Base-by-base conservation (phyloP, 2,797 vertebrate genomes). In the Rhinophrynus dorsalis region DNA sequence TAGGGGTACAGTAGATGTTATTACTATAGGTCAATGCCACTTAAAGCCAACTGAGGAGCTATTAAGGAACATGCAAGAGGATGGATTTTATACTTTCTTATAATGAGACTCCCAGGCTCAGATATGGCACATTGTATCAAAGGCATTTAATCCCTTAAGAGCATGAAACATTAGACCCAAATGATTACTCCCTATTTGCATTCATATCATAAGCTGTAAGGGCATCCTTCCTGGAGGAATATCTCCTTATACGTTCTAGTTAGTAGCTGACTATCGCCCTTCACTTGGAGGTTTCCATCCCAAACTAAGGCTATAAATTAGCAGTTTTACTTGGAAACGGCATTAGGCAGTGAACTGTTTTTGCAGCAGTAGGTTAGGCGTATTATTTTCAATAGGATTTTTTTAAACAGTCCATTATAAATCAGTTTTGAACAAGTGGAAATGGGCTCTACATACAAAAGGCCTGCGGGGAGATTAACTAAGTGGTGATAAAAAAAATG, bases 11-110 rank as follows among this genome's bases (percentile, higher is more conserved):
- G 68, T 77, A 29, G 44, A n/a, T 1, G 75, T 61, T 47, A 38
- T 54, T 42, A 77, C 23, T 78, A 47, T 74, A 71, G 73, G 77
- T 81, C 80, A 84, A 45, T 67, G 67, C 64, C 76, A 79, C 81
- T 72, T 75, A 72, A 80, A 83, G 79, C 65, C 64, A 42, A 72
- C 56, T 68, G 17, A 52, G 60, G 64, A 60, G 54, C 74, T 67
- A 73, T 76, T 61, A 57, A 59, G n/a, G 44, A 27, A 51, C 38
- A 33, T 58, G 61, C 33, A 48, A 66, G 23, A 61, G 75, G 70
- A 55, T 42, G 50, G 24, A 52, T 76, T 74, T 65, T 74, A 74
- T 73, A 69, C 55, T 58, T 67, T 38, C 68, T 73, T 77, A 77
- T 75, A 79, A 77, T 79, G 75, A 55, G 63, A 13, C 68, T 52